Evolutionary conservation across 2,113 vertebrate genomes (phyloP).

Genomic region (Ursus arctos): DNA sequence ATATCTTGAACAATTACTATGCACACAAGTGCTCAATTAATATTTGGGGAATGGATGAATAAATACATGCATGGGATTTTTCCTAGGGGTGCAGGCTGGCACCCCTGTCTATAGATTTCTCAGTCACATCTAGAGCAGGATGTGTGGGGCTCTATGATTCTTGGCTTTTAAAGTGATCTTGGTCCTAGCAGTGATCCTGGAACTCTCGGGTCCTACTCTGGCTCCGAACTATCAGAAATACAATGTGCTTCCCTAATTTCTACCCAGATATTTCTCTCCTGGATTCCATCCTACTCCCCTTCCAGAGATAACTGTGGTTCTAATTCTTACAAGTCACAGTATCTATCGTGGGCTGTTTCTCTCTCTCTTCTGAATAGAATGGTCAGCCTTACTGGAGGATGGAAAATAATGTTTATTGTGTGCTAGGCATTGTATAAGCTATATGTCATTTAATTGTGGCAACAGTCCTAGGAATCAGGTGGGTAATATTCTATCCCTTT

Average conservation of each 20-base stretch:
- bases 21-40: background rate
- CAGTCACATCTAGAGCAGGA: background rate
- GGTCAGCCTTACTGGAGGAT: background rate
- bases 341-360: background rate
- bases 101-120: background rate
- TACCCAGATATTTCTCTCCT: background rate
- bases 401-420: background rate
- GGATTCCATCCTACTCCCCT: background rate
- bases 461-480: background rate
- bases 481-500: background rate
- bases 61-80: background rate
- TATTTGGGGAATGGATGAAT: background rate
- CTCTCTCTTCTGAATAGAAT: background rate
- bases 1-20: background rate
- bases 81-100: background rate
- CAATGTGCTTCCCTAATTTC: background rate
- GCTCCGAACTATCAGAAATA: background rate
- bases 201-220: background rate
- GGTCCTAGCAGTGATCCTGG: background rate
- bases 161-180: background rate
- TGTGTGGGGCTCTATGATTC: background rate
- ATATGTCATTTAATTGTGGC: background rate
- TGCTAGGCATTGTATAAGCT: background rate
- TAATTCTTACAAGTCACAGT: background rate
- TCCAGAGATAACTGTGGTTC: background rate